Percentiles rank a stretch among this genome's conserved stretches.
phyloP scores from a whole-genome alignment of 2,113 vertebrate genomes.

The Pelecanoides urinatrix region DNA sequence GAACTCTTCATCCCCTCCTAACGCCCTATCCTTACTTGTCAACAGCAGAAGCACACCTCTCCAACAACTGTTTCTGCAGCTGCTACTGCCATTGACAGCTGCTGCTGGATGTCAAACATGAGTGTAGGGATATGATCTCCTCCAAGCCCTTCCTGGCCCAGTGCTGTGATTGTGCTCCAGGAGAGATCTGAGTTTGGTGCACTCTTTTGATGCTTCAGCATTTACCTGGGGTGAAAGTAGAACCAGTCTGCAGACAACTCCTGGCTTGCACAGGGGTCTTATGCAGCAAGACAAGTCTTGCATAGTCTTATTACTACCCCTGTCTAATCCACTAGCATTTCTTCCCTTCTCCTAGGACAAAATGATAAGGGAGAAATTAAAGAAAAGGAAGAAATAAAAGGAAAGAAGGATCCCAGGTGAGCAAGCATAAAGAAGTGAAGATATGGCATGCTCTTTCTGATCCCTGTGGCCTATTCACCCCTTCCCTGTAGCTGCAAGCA shows the following conservation, averaged over 20 bases:
- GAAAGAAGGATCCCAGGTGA: not conserved
- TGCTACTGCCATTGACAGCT: not conserved
- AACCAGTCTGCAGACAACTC: not conserved
- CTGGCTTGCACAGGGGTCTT: not conserved
- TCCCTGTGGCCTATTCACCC: not conserved
- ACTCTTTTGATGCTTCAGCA: not conserved
- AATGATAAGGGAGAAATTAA: not conserved
- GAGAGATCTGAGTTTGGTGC: not conserved
- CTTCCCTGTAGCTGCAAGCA: not conserved
- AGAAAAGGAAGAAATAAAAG: not conserved
- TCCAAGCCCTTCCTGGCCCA: not conserved
- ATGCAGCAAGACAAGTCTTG: not conserved
- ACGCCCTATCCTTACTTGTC: not conserved
- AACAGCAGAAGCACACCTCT: not conserved
- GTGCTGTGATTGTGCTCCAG: not conserved
- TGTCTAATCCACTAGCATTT: not conserved
- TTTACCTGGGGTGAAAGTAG: not conserved
- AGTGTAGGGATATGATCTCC: not conserved
- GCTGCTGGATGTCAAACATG: not conserved
- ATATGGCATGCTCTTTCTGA: not conserved
- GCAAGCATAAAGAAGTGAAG: not conserved
- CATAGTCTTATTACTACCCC: not conserved
- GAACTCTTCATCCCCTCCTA: not conserved
- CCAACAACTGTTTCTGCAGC: not conserved
- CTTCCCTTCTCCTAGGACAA: not conserved